Base-by-base conservation (phyloP, 2,797 vertebrate genomes). In the Falco cherrug region DNA sequence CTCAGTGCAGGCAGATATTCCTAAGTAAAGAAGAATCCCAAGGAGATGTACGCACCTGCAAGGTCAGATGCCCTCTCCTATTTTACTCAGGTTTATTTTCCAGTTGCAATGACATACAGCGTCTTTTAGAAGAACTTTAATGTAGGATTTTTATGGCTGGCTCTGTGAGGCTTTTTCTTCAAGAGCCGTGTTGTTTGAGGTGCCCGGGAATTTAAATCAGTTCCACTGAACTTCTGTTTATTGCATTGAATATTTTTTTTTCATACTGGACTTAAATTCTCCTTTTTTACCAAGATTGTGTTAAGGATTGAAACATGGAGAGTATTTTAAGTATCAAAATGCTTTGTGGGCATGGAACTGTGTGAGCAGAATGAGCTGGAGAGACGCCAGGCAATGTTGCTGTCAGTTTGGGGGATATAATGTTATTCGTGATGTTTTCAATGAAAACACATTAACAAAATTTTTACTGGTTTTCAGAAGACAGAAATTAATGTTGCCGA, bases 71-170 rank as follows among this genome's bases (percentile, higher is more conserved):
- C 37, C 65, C 64, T 93, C 57, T 87, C 50, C 21, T 81, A 0
- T 82, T 96, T 85, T 83, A 70, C 87, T 91, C 41, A 63, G 41
- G 17, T 94, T 91, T 85, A 31, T 91, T 89, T 93, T 85, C 57
- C 45, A 29, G 21, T 79, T 85, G 39, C 16, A 10, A 13, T 74
- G 82, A 77, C 41, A 37, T 56, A 29, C 35, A 39, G 31, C 31
- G 3, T 82, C 63, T 56, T 69, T 61, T 47, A 60, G 56, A 76
- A 75, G 56, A 88, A 53, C 43, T 87, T 73, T 29, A 31, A 29
- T 59, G 54, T 79, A 70, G 73, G 63, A 14, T 51, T 48, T 92
- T 81, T 65, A 59, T 54, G 56, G 26, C 85, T 93, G 60, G 22
- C 51, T 91, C 69, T 67, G 56, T 24, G 25, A 85, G 50, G 22